phyloP scores from a whole-genome alignment of 2,888 invertebrate species.

The Malthinus seriepunctatus region DNA sequence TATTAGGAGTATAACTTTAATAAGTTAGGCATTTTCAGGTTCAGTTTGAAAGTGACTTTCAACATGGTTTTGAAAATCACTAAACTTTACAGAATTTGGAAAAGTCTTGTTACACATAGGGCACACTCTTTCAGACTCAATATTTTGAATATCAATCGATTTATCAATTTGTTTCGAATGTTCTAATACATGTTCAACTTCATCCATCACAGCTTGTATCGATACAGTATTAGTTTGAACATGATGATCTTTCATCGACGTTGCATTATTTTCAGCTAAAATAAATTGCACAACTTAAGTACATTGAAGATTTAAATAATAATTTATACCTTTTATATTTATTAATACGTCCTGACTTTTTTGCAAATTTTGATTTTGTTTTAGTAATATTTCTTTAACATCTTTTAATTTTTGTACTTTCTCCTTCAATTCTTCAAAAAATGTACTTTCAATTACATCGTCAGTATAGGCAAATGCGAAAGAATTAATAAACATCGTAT shows the following conservation, averaged over 20 bases:
- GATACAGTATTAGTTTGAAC: constrained; percentile 6
- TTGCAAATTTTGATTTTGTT: constrained; percentile 67
- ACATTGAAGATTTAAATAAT: not conserved
- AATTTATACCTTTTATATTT: constrained; percentile 51
- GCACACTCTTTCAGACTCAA: constrained; percentile 63
- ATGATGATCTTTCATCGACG: not conserved
- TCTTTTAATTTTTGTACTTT: constrained; percentile 65
- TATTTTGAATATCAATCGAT: constrained; percentile 38
- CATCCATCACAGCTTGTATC: constrained; percentile 6
- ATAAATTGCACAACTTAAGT: constrained; percentile 3
- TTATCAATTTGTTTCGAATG: constrained; percentile 51
- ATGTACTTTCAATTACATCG: constrained; percentile 63
- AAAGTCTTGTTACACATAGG: constrained; percentile 75
- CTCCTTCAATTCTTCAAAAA: constrained; percentile 65
- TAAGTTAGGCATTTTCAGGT: no score
- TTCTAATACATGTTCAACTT: constrained; percentile 42
- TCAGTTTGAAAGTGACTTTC: constrained; percentile 68
- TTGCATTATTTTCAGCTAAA: constrained; percentile 10
- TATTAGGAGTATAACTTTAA: no score
- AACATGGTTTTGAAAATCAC: constrained; percentile 74
- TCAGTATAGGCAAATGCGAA: constrained; percentile 61
- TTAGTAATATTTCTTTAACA: constrained; percentile 63
- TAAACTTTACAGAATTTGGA: constrained; percentile 61
- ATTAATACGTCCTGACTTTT: constrained; percentile 53
- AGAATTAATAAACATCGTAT: constrained; percentile 63